A percentile compares a stretch with the other conserved stretches of the same genome.
phyloP scores from a whole-genome alignment of 2,888 invertebrate species.

The Melanargia galathea region DNA sequence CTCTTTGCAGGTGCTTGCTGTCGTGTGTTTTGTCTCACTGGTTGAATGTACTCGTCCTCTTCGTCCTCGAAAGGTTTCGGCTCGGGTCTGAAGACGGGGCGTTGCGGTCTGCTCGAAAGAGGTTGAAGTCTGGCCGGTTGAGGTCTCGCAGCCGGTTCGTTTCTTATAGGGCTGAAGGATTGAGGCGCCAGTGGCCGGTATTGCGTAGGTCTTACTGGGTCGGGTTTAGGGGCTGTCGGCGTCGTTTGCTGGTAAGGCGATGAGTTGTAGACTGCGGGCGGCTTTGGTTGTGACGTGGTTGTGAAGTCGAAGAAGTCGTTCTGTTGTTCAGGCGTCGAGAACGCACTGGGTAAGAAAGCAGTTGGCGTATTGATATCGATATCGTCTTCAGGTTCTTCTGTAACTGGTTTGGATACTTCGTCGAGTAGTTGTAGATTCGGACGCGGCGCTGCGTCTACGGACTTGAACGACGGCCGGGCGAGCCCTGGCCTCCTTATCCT shows the following conservation, averaged over 20 bases:
- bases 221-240: slow-evolving; percentile 61
- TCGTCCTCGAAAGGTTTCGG: slow-evolving; percentile 74
- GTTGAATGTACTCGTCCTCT: slow-evolving; percentile 70
- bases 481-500: slow-evolving; percentile 71
- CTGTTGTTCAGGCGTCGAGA: slow-evolving; percentile 72
- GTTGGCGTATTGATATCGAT: slow-evolving; percentile 81
- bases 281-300: slow-evolving; percentile 74
- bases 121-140: slow-evolving; percentile 75
- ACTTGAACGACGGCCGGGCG: slow-evolving; percentile 72
- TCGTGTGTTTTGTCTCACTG: slow-evolving; percentile 71
- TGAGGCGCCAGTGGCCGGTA: slow-evolving; percentile 73
- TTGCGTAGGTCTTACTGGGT: slow-evolving; percentile 72
- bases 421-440: slow-evolving; percentile 76
- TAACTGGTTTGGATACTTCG: slow-evolving; percentile 84
- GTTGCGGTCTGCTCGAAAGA: slow-evolving; percentile 74
- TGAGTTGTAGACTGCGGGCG: slow-evolving; percentile 70
- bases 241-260: slow-evolving; percentile 72
- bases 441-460: slow-evolving; percentile 70
- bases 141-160: slow-evolving; percentile 62
- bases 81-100: slow-evolving; percentile 78
- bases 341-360: slow-evolving; percentile 67
- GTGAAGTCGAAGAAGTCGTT: slow-evolving; percentile 74
- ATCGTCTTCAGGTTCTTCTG: slow-evolving; percentile 86
- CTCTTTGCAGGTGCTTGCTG: slow-evolving; percentile 70
- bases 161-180: slow-evolving; percentile 67